Conservation (phyloP, 2,797 vertebrate species). For the Hoplostethus mediterraneus region DNA sequence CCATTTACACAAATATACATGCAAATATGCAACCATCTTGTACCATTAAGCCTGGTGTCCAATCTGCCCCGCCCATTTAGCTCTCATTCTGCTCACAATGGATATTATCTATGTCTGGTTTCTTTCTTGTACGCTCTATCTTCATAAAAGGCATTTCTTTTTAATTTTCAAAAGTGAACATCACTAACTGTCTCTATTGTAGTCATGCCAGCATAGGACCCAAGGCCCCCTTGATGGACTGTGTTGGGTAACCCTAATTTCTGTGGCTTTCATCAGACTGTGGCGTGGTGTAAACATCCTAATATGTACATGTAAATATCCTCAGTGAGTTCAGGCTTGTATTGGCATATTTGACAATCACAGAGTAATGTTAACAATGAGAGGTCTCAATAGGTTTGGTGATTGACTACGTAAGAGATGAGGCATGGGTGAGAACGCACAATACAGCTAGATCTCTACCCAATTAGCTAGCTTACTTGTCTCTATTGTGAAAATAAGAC, state of each 20-base stretch:
- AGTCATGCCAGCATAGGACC: neutral
- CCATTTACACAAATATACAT: neutral
- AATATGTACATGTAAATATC: too few species aligned
- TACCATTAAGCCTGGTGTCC: neutral
- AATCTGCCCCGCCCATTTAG: neutral
- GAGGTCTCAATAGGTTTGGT: constrained; percentile 42
- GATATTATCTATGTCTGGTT: neutral
- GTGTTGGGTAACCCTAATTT: constrained; percentile 12
- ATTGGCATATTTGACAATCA: constrained; percentile 70
- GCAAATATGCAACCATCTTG: neutral
- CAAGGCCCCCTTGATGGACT: neutral
- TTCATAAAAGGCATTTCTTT: too few species aligned
- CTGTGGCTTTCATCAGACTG: constrained; percentile 39
- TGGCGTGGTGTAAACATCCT: constrained; percentile 15
- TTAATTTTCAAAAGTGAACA: too few species aligned
- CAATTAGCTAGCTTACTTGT: too few species aligned
- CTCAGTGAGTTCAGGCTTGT: constrained; percentile 43
- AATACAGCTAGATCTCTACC: constrained; percentile 5
- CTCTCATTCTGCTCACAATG: too few species aligned
- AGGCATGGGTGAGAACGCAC: constrained; percentile 26
- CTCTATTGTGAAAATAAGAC: too few species aligned
- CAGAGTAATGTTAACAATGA: constrained; percentile 54
- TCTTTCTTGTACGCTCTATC: neutral
- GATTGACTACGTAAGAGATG: constrained; percentile 30
- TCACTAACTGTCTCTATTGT: neutral